Conservation (phyloP, 1,140 invertebrate genomes). For the Drosophila ogumai region DNA sequence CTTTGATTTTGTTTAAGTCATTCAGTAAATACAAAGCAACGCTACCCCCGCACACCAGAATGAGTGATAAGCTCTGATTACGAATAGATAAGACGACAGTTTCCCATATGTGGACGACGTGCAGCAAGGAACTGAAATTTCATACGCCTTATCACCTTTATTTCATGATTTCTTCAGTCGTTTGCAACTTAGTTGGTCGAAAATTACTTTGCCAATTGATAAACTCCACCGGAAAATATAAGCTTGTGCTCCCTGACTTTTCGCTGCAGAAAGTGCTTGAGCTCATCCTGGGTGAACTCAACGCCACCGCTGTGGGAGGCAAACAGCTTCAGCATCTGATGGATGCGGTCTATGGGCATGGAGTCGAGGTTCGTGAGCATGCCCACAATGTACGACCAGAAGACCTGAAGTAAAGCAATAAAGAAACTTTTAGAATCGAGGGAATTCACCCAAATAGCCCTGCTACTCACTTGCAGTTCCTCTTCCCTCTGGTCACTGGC, state of each 20-base stretch:
- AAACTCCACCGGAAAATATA: slow-evolving; percentile 93
- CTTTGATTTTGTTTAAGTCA: background rate
- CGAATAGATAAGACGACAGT: slow-evolving; percentile 29
- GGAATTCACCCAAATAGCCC: background rate
- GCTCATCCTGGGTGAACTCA: slow-evolving; percentile 94
- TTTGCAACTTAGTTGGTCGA: slow-evolving; percentile 9
- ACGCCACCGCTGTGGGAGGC: slow-evolving; percentile 93
- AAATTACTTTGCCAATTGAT: slow-evolving; percentile 91
- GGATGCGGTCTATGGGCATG: slow-evolving; percentile 96
- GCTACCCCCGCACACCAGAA: background rate
- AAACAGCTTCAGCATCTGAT: slow-evolving; percentile 99
- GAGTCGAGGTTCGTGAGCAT: slow-evolving; percentile 98
- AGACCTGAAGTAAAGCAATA: slow-evolving; percentile 86
- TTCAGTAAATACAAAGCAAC: slow-evolving; percentile 2
- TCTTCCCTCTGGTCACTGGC: slow-evolving; percentile 96
- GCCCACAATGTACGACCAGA: slow-evolving; percentile 98
- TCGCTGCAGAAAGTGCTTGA: slow-evolving; percentile 95
- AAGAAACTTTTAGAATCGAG: no score
- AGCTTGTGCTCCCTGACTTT: slow-evolving; percentile 96
- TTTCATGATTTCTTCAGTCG: slow-evolving; percentile 29
- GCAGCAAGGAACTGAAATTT: slow-evolving; percentile 18
- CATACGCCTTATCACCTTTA: slow-evolving; percentile 21
- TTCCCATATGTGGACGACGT: slow-evolving; percentile 1
- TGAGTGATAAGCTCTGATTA: slow-evolving; percentile 26
- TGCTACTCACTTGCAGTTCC: slow-evolving; percentile 89